Conservation (phyloP, 2,797 vertebrate genomes). For the Sylvilagus floridanus region DNA sequence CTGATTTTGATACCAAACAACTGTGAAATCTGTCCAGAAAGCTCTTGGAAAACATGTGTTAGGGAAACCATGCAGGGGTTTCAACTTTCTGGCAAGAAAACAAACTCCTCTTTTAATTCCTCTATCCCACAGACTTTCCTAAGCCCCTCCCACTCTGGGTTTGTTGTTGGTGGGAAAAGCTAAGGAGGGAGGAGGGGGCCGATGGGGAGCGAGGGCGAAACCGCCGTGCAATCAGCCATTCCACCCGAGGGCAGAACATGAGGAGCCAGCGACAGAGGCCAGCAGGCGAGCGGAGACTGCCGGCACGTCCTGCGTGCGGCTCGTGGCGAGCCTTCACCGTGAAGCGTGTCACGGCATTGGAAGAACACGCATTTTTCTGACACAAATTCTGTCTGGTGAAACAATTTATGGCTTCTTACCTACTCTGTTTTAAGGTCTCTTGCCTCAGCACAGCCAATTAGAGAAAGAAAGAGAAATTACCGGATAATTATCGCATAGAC, state of each 20-base stretch:
- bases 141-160: neutral
- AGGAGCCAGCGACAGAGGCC: constrained; percentile 47
- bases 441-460: neutral
- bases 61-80: no score
- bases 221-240: constrained; percentile 73
- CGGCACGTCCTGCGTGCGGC: constrained; percentile 69
- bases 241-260: constrained; percentile 24
- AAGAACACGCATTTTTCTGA: constrained; percentile 75
- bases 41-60: no score
- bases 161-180: neutral
- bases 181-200: rapidly evolving
- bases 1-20: no score
- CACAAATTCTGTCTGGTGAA: constrained; percentile 72
- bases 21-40: no score
- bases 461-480: neutral
- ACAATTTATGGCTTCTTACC: constrained; percentile 62
- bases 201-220: neutral
- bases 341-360: constrained; percentile 61
- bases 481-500: neutral
- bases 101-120: no score
- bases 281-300: constrained; percentile 61
- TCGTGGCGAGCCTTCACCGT: constrained; percentile 72
- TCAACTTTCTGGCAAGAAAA: no score
- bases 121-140: no score
- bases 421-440: constrained; percentile 60